phyloP scores from a whole-genome alignment of 2,113 vertebrate genomes.

The Pardalotus punctatus region DNA sequence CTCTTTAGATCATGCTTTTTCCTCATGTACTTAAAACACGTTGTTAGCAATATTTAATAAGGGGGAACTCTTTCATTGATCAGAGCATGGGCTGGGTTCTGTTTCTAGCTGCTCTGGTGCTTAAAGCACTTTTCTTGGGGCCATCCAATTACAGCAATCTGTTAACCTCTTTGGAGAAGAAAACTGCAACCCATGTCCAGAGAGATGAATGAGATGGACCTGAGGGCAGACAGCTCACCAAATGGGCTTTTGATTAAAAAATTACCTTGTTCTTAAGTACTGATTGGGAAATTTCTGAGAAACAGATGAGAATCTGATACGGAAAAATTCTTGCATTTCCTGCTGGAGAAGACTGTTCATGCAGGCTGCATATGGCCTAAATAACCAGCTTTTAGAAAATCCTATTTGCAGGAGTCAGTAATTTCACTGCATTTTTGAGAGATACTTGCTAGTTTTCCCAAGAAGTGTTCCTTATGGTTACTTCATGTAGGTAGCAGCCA shows the following conservation, averaged over 20 bases:
- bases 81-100: not conserved
- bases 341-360: not conserved
- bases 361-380: not conserved
- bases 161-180: conserved; percentile 57
- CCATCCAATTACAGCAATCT: conserved; percentile 62
- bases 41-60: not conserved
- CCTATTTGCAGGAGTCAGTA: not conserved
- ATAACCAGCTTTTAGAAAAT: not conserved
- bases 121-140: conserved; percentile 38
- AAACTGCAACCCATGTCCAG: conserved; percentile 49
- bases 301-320: not conserved
- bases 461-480: not conserved
- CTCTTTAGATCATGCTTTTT: not conserved
- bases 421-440: not conserved
- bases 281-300: not conserved
- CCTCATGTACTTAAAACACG: not conserved
- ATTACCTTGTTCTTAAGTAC: conserved; percentile 45
- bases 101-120: not conserved
- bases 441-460: not conserved
- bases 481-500: not conserved
- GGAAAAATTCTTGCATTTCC: not conserved
- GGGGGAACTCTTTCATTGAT: not conserved
- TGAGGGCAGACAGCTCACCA: conserved; percentile 38
- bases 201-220: conserved; percentile 49
- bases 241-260: conserved; percentile 68